A percentile compares a stretch with the other conserved stretches of the same genome.
Evolutionary conservation across 1,140 invertebrate species (phyloP).

Genomic region (Elysia chlorotica): DNA sequence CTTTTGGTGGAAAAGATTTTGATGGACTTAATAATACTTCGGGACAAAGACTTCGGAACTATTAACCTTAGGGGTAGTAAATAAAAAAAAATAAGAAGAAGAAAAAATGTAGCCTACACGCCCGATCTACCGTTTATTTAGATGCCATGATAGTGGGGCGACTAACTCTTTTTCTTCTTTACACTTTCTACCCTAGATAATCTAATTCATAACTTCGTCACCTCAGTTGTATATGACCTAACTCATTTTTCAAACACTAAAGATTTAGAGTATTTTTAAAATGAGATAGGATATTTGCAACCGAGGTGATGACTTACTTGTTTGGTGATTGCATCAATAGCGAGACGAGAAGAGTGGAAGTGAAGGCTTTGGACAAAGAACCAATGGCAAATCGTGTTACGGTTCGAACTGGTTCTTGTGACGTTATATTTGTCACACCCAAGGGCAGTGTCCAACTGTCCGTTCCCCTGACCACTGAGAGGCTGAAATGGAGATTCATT

Average conservation of each 20-base stretch:
- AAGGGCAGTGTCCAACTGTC: not conserved
- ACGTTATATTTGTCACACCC: conserved; percentile 2
- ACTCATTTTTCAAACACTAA: not conserved
- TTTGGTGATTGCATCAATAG: not conserved
- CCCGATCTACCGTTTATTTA: too few relatives aligned
- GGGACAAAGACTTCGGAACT: too few relatives aligned
- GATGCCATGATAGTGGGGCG: too few relatives aligned
- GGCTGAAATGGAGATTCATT: too few relatives aligned
- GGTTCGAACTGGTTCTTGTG: not conserved
- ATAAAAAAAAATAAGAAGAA: too few relatives aligned
- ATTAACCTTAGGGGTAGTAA: too few relatives aligned
- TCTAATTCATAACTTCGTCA: too few relatives aligned
- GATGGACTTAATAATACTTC: too few relatives aligned
- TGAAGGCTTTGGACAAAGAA: not conserved
- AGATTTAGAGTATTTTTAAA: not conserved
- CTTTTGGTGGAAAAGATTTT: too few relatives aligned
- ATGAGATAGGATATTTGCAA: not conserved
- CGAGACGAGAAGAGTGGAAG: not conserved
- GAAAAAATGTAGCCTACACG: too few relatives aligned
- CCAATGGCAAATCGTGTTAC: not conserved
- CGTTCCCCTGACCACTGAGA: not conserved
- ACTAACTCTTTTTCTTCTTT: too few relatives aligned
- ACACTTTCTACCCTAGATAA: too few relatives aligned
- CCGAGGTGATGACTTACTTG: not conserved
- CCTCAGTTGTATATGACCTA: not conserved